Conservation (phyloP, 64 coral and sea anemone genomes). For the Orbicella faveolata region DNA sequence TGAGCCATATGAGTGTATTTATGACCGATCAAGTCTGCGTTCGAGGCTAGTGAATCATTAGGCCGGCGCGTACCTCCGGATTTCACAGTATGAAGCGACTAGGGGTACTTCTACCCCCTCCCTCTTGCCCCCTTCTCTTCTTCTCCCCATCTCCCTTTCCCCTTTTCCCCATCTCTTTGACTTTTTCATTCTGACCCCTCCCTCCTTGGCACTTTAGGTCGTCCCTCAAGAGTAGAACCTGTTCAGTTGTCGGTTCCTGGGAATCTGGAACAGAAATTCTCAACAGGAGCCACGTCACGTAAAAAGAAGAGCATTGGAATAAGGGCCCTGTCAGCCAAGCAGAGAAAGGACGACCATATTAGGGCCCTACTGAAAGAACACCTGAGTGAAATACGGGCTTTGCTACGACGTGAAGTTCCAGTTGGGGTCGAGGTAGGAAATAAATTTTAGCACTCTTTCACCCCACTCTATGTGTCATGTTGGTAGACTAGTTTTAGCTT, state of each 20-base stretch:
- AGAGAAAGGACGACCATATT: constrained; percentile 76
- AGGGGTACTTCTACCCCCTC: no score
- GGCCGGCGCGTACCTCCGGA: no score
- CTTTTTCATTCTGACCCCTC: neutral
- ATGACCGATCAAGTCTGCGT: no score
- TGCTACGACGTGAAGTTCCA: constrained; percentile 8
- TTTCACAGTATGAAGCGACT: no score
- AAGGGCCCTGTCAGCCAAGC: constrained; percentile 73
- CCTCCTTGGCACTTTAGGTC: neutral
- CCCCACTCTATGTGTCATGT: neutral
- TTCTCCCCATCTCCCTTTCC: no score
- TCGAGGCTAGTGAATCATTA: no score
- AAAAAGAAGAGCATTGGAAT: constrained; percentile 80
- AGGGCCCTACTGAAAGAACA: constrained; percentile 78
- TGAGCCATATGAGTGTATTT: no score
- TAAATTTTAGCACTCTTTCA: neutral
- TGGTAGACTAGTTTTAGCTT: neutral
- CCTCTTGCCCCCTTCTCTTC: no score
- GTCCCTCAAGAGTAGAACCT: neutral
- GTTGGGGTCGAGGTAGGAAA: constrained; percentile 9
- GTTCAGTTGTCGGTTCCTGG: constrained; percentile 22
- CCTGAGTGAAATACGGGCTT: constrained; percentile 47
- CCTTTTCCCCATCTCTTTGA: neutral
- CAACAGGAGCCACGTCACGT: constrained; percentile 11
- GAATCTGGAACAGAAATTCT: constrained; percentile 16